Evolutionary conservation across 2,888 invertebrate genomes (phyloP).

Genomic region (Eupithecia centaureata): DNA sequence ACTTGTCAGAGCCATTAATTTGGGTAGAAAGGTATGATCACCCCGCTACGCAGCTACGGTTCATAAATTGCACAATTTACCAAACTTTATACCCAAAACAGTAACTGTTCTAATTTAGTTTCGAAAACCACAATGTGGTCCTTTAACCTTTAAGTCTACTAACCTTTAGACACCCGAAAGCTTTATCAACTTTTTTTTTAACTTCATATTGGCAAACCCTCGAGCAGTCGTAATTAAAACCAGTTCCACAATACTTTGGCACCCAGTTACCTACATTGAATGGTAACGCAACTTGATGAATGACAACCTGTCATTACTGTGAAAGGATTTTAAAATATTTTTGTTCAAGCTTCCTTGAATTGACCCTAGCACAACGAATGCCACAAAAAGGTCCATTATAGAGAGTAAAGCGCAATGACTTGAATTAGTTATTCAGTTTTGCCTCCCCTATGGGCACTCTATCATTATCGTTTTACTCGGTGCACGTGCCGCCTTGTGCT

Average conservation of each 20-base stretch:
- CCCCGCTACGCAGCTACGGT: conserved; percentile 5
- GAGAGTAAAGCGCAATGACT: conserved; percentile 75
- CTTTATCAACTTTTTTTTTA: conserved; percentile 47
- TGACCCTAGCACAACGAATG: conserved; percentile 63
- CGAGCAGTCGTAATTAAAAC: conserved; percentile 45
- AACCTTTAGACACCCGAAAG: conserved; percentile 53
- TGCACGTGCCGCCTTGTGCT: conserved; percentile 76
- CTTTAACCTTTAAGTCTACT: conserved; percentile 52
- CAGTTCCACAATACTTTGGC: conserved; percentile 36
- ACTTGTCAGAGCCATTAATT: conserved; percentile 11
- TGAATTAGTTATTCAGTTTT: conserved; percentile 83
- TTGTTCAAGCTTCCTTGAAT: conserved; percentile 62
- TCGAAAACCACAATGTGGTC: conserved; percentile 51
- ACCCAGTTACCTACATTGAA: conserved; percentile 15
- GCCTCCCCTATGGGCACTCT: conserved; percentile 78
- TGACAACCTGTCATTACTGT: conserved; percentile 41
- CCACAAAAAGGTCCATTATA: conserved; percentile 70
- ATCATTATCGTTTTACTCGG: conserved; percentile 79
- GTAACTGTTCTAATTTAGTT: conserved; percentile 33
- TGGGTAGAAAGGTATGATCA: conserved; percentile 3
- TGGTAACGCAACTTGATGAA: conserved; percentile 38
- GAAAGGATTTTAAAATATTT: conserved; percentile 63
- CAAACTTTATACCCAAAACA: conserved; percentile 30
- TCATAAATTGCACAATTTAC: conserved; percentile 25
- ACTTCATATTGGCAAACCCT: conserved; percentile 43